Percentiles rank a stretch among this genome's conserved stretches.
Evolutionary conservation across 2,113 vertebrate genomes (phyloP).

Genomic region (Carlito syrichta): DNA sequence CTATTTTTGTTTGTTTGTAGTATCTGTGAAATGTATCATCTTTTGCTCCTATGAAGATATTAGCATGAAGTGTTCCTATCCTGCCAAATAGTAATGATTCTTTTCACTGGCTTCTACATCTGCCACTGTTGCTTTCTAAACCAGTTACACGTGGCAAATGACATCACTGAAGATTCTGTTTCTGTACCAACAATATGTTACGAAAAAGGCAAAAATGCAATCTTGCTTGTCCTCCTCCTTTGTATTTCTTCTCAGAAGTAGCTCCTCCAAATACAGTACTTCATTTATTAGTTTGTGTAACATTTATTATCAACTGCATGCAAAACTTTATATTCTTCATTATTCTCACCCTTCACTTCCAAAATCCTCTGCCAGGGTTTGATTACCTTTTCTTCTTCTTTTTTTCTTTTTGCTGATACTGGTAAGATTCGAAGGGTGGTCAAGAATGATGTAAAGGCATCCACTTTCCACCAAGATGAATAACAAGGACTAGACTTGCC

Average conservation of each 20-base stretch:
- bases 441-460: not conserved
- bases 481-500: not conserved
- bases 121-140: not conserved
- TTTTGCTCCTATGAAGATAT: constrained; percentile 35
- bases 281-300: not conserved
- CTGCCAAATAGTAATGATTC: not conserved
- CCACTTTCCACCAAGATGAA: not conserved
- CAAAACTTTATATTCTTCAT: not conserved
- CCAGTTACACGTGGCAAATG: not conserved
- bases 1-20: not conserved
- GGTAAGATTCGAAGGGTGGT: not conserved
- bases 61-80: constrained; percentile 23
- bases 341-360: not conserved
- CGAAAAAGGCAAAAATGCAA: not conserved
- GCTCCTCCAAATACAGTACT: not conserved
- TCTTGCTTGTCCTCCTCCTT: not conserved
- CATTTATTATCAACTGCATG: not conserved
- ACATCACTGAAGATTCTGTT: not conserved
- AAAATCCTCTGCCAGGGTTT: not conserved
- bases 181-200: not conserved
- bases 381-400: not conserved
- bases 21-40: constrained; percentile 45
- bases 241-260: not conserved
- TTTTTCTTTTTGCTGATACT: not conserved
- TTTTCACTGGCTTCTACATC: not conserved